Conservation (phyloP, 2,113 vertebrate genomes). For the Tonatia bakeri region DNA sequence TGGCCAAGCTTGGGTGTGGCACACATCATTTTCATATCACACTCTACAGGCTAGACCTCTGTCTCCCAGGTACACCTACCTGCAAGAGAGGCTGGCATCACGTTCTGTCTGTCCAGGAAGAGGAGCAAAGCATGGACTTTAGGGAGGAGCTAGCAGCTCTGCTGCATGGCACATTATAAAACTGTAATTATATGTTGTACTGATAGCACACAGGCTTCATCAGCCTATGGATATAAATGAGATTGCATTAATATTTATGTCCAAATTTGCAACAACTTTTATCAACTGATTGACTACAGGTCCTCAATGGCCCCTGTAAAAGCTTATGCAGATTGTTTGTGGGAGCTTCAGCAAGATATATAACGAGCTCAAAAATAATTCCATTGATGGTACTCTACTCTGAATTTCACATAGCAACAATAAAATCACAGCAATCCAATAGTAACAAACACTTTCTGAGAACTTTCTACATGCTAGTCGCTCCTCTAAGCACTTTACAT, state of each 20-base stretch:
- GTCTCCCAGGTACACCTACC: background rate
- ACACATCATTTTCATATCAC: background rate
- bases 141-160: background rate
- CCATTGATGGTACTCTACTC: background rate
- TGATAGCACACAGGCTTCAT: background rate
- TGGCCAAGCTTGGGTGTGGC: background rate
- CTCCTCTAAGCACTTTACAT: background rate
- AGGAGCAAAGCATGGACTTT: background rate
- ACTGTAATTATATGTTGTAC: background rate
- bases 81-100: background rate
- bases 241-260: constrained; percentile 56
- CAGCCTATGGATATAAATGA: constrained; percentile 18
- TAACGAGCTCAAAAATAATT: constrained; percentile 21
- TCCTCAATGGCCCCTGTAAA: background rate
- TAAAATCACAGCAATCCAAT: background rate
- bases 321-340: background rate
- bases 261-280: constrained; percentile 14
- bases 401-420: background rate
- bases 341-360: background rate
- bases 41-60: background rate
- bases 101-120: background rate
- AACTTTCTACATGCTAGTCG: background rate
- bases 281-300: constrained; percentile 4
- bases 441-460: background rate
- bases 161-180: background rate